phyloP scores from a whole-genome alignment of 2,113 vertebrate genomes.

The Brienomyrus longianalis region DNA sequence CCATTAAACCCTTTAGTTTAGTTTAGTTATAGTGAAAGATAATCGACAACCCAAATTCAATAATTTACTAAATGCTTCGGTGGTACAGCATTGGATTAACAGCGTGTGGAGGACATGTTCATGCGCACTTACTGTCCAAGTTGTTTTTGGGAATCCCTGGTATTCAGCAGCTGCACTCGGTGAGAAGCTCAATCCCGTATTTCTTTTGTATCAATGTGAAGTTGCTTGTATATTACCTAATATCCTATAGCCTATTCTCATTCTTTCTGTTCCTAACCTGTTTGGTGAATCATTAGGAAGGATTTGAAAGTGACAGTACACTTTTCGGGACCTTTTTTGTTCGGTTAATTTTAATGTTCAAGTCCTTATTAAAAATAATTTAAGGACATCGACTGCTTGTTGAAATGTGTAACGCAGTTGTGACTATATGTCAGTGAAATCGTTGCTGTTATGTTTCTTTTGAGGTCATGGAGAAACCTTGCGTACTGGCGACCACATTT shows the following conservation, averaged over 20 bases:
- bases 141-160: neutral
- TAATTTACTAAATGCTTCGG: neutral
- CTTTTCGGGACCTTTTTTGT: neutral
- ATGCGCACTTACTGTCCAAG: neutral
- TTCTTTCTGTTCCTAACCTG: neutral
- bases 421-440: neutral
- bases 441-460: neutral
- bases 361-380: neutral
- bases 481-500: constrained; percentile 46
- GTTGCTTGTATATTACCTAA: neutral
- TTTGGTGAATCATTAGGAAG: neutral
- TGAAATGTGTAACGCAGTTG: neutral
- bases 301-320: neutral
- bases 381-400: neutral
- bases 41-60: neutral
- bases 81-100: neutral
- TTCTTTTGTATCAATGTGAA: neutral
- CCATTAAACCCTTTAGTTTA: neutral
- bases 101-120: neutral
- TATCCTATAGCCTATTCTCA: neutral
- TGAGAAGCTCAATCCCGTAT: neutral
- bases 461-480: constrained; percentile 46
- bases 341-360: neutral
- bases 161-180: neutral
- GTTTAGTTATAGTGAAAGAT: neutral